phyloP scores from a whole-genome alignment of 1,140 invertebrate species.

The Vanessa tameamea region DNA sequence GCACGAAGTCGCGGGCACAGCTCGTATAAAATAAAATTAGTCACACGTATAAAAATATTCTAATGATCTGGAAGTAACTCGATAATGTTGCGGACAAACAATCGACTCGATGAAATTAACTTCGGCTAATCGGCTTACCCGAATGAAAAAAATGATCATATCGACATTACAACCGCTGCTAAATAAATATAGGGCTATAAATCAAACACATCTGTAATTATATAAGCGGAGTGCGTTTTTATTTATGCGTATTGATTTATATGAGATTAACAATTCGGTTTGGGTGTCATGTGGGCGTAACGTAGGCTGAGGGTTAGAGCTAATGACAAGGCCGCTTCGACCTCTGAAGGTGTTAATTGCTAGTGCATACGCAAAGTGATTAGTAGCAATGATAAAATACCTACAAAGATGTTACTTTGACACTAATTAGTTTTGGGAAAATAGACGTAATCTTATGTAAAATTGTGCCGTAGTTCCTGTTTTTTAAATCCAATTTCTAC shows the following conservation, averaged over 20 bases:
- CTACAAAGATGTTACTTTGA: not conserved
- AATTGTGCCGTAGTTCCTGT: no score
- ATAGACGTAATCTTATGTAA: no score
- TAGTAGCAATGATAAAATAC: not conserved
- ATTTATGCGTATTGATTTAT: conserved; percentile 55
- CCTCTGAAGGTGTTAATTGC: conserved; percentile 66
- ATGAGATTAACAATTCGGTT: conserved; percentile 41
- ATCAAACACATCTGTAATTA: conserved; percentile 64
- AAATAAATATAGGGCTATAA: conserved; percentile 57
- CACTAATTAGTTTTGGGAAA: not conserved
- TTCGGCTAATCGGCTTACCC: conserved; percentile 20
- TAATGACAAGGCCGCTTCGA: conserved; percentile 40
- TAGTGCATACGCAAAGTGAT: conserved; percentile 28
- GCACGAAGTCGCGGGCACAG: no score
- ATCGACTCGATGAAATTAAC: conserved; percentile 12
- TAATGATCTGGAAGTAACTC: not conserved
- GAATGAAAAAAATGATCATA: conserved; percentile 32
- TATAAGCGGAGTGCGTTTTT: conserved; percentile 50
- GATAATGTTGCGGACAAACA: conserved; percentile 6
- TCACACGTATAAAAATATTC: no score
- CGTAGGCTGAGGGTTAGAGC: conserved; percentile 53
- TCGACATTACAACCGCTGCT: conserved; percentile 40
- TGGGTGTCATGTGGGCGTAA: conserved; percentile 41
- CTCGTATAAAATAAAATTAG: no score
- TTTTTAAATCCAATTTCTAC: no score